A percentile compares a stretch with the other conserved stretches of the same genome.
phyloP scores from a whole-genome alignment of 2,888 invertebrate species.

The Leuctra nigra region DNA sequence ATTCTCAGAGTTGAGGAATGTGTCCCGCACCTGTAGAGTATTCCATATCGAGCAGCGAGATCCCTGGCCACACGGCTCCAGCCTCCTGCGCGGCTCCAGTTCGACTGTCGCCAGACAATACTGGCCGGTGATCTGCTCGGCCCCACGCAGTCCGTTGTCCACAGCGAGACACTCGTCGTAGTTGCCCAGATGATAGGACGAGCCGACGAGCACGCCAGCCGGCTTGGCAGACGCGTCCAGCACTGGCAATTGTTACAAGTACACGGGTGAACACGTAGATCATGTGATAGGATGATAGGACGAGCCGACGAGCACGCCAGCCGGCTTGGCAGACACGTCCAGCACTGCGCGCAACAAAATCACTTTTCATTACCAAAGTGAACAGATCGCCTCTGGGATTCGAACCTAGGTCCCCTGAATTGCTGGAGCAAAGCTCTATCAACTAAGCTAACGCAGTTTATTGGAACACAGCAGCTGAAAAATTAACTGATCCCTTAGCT shows the following conservation, averaged over 20 bases:
- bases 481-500: too few species aligned
- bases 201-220: conserved; percentile 27
- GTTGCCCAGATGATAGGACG: conserved; percentile 29
- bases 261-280: conserved; percentile 26
- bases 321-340: conserved; percentile 29
- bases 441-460: too few species aligned
- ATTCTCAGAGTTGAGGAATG: too few species aligned
- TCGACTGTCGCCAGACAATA: conserved; percentile 62
- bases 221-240: conserved; percentile 29
- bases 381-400: too few species aligned
- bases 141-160: conserved; percentile 7
- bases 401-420: too few species aligned
- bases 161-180: conserved; percentile 29
- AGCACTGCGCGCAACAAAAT: too few species aligned
- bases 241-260: conserved; percentile 17
- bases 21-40: background rate
- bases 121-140: conserved; percentile 43
- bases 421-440: too few species aligned
- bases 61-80: background rate
- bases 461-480: too few species aligned
- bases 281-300: conserved; percentile 29
- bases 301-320: conserved; percentile 28
- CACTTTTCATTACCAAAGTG: too few species aligned
- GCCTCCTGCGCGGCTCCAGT: background rate
- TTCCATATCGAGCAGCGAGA: background rate